phyloP scores from a whole-genome alignment of 2,113 vertebrate species.

The Embiotoca jacksoni region DNA sequence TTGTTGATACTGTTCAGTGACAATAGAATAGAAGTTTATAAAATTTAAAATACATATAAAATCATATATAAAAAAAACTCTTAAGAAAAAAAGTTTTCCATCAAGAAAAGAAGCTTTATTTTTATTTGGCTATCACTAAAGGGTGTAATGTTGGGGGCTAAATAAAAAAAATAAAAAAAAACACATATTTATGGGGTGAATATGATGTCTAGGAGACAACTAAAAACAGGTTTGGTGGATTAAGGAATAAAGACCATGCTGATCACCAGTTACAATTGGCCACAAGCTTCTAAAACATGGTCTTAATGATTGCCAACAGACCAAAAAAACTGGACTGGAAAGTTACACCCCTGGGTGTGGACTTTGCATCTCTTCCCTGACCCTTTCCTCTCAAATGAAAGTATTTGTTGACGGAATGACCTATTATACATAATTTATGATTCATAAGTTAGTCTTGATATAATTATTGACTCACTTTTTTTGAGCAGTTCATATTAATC shows the following conservation, averaged over 20 bases:
- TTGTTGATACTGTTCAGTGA: no score
- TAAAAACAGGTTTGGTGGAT: constrained; percentile 33
- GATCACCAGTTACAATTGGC: constrained; percentile 42
- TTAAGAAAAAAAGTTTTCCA: no score
- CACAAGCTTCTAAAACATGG: constrained; percentile 25
- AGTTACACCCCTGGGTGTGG: constrained; percentile 39
- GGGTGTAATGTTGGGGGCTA: no score
- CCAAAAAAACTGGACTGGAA: constrained; percentile 18
- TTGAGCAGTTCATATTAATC: not conserved
- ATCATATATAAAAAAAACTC: no score
- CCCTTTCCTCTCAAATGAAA: constrained; percentile 22
- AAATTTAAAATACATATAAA: no score
- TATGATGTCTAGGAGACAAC: constrained; percentile 20
- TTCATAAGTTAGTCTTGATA: not conserved
- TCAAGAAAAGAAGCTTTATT: no score
- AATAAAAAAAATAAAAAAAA: no score
- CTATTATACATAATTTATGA: constrained; percentile 15
- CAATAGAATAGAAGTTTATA: not conserved
- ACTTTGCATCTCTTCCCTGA: not conserved
- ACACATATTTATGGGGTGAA: no score
- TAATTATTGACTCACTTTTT: constrained; percentile 1
- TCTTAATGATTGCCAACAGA: constrained; percentile 47
- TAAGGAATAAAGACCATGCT: constrained; percentile 22
- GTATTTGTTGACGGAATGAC: constrained; percentile 1
- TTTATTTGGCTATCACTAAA: no score